Evolutionary conservation across 2,797 vertebrate genomes (phyloP), one percentile per base, ranked within the genome.

Genomic region (Macroramphosus scolopax): DNA sequence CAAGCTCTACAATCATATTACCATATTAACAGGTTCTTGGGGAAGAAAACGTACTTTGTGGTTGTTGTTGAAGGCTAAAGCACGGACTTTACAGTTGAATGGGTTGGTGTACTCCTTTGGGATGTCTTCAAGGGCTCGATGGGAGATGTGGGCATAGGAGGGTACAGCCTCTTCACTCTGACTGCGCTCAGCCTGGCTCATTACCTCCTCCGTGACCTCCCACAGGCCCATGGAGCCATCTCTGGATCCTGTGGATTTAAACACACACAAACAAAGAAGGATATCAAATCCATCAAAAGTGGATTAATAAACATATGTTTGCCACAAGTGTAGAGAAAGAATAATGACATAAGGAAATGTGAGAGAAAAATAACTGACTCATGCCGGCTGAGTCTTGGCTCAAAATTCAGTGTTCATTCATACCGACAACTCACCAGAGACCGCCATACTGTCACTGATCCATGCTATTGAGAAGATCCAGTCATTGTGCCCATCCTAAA

Each of bases 391-490:
- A n/a, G n/a, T n/a, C n/a, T n/a, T n/a, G n/a, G n/a, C n/a, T n/a
- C n/a, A n/a, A n/a, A n/a, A n/a, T n/a, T n/a, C 42, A 40, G 38
- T 12, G 12, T 17, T 33, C 15, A 50, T 53, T 56, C 36, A 51
- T 20, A 17, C 3, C 44, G 18, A 50, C n/a, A 38, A 75, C 78
- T 75, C 88, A 99, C 97, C 96, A 67, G 97, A 98, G 55, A 99
- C 96, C 9, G 94, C 97, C 94, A 98, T 94, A 56, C 84, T 94
- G 83, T 99, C 97, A 75, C 92, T 98, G 83, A 98, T 98, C 97
- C 97, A 99, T 0, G 95, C 95, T 73, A 99, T 98, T 58, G 97
- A 99, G 87, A 99, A 99, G 75, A 99, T 99, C 97, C 96, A 98
- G 81, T 99, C 97, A 71, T 98, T 97, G 78, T 99, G 97, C 43